These are phyloP conservation scores for Strigamia crassipes DNA, from an alignment of 2,888 invertebrate species.

Conservation along the genomic window DNA sequence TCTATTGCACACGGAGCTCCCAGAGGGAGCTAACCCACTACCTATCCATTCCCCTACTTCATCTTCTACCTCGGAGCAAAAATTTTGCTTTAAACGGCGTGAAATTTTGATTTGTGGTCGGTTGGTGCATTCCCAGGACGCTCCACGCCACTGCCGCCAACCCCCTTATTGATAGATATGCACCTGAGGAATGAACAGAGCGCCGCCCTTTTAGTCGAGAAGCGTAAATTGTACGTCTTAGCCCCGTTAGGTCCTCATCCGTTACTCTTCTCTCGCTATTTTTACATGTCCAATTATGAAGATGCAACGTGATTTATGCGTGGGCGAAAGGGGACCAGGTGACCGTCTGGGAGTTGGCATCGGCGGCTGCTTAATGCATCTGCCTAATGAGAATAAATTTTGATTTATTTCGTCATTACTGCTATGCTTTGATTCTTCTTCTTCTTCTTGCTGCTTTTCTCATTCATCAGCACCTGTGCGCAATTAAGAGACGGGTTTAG, in stretches of 20 bases:
- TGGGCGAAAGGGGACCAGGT: constrained; percentile 37
- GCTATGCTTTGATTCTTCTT: constrained; percentile 27
- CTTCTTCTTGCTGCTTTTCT: constrained; percentile 28
- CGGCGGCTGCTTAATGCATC: constrained; percentile 48
- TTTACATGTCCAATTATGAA: constrained; percentile 19
- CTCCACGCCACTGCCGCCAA: background rate
- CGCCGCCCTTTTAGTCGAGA: background rate
- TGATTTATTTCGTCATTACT: constrained; percentile 50
- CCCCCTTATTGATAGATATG: constrained; percentile 28
- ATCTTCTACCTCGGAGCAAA: constrained; percentile 23
- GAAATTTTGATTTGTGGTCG: constrained; percentile 46
- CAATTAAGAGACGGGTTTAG: constrained; percentile 23
- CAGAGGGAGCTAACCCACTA: constrained; percentile 12
- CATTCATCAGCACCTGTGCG: constrained; percentile 39
- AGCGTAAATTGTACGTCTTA: constrained; percentile 14
- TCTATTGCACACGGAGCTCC: constrained; percentile 18
- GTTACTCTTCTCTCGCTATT: background rate
- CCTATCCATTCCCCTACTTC: constrained; percentile 18
- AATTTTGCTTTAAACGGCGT: constrained; percentile 45
- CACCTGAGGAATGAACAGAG: constrained; percentile 34
- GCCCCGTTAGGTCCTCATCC: background rate
- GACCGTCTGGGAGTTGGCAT: constrained; percentile 9
- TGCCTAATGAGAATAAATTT: constrained; percentile 49
- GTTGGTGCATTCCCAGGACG: constrained; percentile 28
- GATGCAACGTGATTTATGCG: background rate